Percentiles rank a stretch among this genome's conserved stretches.
Evolutionary conservation across 2,113 vertebrate genomes (phyloP).

Genomic region (Calidris pugnax): DNA sequence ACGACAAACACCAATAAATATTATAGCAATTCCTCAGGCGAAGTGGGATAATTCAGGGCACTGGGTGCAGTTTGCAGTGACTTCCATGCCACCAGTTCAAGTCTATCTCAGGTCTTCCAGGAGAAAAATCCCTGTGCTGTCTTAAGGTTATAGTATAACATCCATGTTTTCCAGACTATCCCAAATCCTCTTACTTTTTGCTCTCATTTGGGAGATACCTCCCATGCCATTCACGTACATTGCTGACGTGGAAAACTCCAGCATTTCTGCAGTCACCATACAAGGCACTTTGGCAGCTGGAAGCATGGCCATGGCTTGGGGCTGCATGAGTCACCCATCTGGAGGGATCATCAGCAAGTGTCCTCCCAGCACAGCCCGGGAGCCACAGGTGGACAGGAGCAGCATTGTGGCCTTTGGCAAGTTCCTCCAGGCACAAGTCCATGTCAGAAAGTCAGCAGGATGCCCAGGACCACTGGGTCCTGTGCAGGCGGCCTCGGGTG

Average conservation of each 20-base stretch:
- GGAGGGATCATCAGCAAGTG: not conserved
- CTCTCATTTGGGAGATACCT: not conserved
- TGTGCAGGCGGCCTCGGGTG: not conserved
- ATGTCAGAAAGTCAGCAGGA: not conserved
- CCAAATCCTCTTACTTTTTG: not conserved
- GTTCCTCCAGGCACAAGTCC: not conserved
- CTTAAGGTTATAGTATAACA: not conserved
- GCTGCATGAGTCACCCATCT: not conserved
- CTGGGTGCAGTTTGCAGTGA: not conserved
- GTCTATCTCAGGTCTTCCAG: not conserved
- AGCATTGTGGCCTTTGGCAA: not conserved
- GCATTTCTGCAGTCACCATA: not conserved
- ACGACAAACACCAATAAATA: rapidly evolving
- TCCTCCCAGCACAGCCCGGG: not conserved
- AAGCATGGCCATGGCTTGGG: rapidly evolving
- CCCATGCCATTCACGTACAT: not conserved
- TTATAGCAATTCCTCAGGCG: not conserved
- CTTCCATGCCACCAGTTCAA: not conserved
- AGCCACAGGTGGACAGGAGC: rapidly evolving
- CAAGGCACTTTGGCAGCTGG: not conserved
- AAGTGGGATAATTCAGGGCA: not conserved
- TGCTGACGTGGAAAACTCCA: not conserved
- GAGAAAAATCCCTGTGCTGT: not conserved
- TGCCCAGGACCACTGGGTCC: not conserved
- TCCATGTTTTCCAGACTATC: not conserved